phyloP scores from a whole-genome alignment of 2,888 invertebrate genomes.

The Athalia rosae region DNA sequence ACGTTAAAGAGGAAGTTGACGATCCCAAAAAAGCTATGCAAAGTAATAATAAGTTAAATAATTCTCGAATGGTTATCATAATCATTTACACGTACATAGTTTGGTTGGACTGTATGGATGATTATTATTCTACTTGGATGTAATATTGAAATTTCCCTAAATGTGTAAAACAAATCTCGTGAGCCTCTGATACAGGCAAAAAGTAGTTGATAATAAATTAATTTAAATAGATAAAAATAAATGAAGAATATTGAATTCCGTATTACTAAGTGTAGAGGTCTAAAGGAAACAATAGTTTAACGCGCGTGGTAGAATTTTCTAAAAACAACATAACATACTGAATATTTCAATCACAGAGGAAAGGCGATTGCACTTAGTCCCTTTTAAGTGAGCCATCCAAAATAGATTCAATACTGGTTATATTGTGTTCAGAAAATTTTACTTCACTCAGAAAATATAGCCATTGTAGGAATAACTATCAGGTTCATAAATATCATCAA shows the following conservation, averaged over 20 bases:
- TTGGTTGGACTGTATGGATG: not conserved
- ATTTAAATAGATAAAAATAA: constrained; percentile 54
- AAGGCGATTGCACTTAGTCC: constrained; percentile 57
- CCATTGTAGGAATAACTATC: constrained; percentile 26
- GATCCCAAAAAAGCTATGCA: constrained; percentile 23
- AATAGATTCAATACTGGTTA: constrained; percentile 45
- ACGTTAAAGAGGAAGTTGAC: not conserved
- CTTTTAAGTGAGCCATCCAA: constrained; percentile 66
- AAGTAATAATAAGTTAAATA: constrained; percentile 18
- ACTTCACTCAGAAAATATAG: constrained; percentile 14
- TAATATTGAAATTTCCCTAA: constrained; percentile 7
- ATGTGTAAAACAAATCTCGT: constrained; percentile 42
- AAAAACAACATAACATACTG: constrained; percentile 1
- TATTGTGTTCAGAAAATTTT: constrained; percentile 23
- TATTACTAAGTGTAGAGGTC: constrained; percentile 46
- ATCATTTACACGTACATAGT: constrained; percentile 6
- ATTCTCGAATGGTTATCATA: constrained; percentile 6
- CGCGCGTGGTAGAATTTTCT: constrained; percentile 39
- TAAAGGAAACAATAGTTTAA: constrained; percentile 49
- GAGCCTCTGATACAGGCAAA: constrained; percentile 33
- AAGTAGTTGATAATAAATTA: constrained; percentile 58
- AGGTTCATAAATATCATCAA: constrained; percentile 48
- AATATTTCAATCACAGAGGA: constrained; percentile 45
- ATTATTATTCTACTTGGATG: constrained; percentile 29
- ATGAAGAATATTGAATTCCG: constrained; percentile 48